Evolutionary conservation across 2,888 invertebrate species (phyloP).

Genomic region (Drosophila anceps): DNA sequence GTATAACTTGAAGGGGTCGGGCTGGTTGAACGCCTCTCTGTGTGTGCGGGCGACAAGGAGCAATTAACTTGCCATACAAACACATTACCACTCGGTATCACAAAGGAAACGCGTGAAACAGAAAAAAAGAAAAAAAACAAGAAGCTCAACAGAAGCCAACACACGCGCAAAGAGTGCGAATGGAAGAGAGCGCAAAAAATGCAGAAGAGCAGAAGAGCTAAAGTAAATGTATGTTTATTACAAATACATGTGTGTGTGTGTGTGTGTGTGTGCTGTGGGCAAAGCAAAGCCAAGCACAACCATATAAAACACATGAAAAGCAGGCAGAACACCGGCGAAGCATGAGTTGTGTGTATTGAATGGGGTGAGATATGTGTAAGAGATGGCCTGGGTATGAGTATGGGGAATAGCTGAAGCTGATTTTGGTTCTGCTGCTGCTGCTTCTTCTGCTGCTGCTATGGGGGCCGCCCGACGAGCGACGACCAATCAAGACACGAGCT

Average conservation of each 20-base stretch:
- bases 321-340: conserved; percentile 35
- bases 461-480: conserved; percentile 55
- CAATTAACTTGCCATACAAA: conserved; percentile 64
- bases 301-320: conserved; percentile 49
- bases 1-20: conserved; percentile 24
- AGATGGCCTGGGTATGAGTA: conserved; percentile 1
- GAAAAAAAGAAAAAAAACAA: not conserved
- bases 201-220: conserved; percentile 17
- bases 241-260: not conserved
- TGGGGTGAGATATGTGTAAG: conserved; percentile 9
- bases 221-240: conserved; percentile 19
- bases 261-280: not conserved
- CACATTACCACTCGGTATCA: conserved; percentile 47
- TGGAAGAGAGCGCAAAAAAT: conserved; percentile 1
- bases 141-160: conserved; percentile 5
- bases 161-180: conserved; percentile 30
- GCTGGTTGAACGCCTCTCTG: conserved; percentile 3
- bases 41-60: conserved; percentile 49
- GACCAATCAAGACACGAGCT: conserved; percentile 73
- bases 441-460: conserved; percentile 16
- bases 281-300: conserved; percentile 30
- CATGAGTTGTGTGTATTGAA: not conserved
- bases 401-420: conserved; percentile 25
- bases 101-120: conserved; percentile 1
- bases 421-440: not conserved